Percentiles rank a stretch among this genome's conserved stretches.
phyloP scores from a whole-genome alignment of 2,797 vertebrate genomes.

The Nyctalus aviator region DNA sequence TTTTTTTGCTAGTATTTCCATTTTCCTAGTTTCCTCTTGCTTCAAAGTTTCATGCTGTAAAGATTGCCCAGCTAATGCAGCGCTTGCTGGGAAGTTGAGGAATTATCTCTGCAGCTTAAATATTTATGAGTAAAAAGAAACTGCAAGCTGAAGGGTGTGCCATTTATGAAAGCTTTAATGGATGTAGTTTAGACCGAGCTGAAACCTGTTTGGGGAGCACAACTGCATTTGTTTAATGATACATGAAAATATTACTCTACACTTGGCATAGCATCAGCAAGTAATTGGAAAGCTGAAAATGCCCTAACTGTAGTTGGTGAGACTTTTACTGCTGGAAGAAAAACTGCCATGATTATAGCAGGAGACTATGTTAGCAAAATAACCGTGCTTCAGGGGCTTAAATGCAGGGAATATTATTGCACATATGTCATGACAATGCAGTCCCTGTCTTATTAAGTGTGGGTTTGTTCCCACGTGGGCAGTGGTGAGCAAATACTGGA shows the following conservation, averaged over 20 bases:
- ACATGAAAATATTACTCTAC: conserved; percentile 81
- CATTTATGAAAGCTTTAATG: conserved; percentile 81
- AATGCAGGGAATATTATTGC: conserved; percentile 75
- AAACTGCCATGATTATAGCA: conserved; percentile 78
- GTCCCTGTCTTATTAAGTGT: conserved; percentile 79
- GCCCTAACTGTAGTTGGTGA: conserved; percentile 72
- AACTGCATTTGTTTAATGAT: conserved; percentile 81
- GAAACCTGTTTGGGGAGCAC: conserved; percentile 81
- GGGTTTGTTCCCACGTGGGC: conserved; percentile 63
- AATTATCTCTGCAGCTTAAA: conserved; percentile 82
- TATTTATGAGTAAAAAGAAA: conserved; percentile 81
- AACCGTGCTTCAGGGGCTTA: conserved; percentile 76
- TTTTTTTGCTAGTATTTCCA: conserved; percentile 58
- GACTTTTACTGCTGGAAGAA: conserved; percentile 80
- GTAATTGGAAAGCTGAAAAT: conserved; percentile 82
- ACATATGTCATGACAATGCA: conserved; percentile 73
- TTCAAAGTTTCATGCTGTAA: conserved; percentile 72
- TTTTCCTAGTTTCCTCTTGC: conserved; percentile 58
- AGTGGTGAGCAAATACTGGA: conserved; percentile 77
- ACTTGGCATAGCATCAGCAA: conserved; percentile 76
- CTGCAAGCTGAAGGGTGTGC: conserved; percentile 75
- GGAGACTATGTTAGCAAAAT: conserved; percentile 66
- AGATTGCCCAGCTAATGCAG: conserved; percentile 70
- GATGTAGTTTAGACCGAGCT: conserved; percentile 78
- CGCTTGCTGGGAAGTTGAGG: conserved; percentile 79